Evolutionary conservation across 1,140 invertebrate genomes (phyloP), one percentile per base, ranked within the genome.

Genomic region (Anadara kagoshimensis): DNA sequence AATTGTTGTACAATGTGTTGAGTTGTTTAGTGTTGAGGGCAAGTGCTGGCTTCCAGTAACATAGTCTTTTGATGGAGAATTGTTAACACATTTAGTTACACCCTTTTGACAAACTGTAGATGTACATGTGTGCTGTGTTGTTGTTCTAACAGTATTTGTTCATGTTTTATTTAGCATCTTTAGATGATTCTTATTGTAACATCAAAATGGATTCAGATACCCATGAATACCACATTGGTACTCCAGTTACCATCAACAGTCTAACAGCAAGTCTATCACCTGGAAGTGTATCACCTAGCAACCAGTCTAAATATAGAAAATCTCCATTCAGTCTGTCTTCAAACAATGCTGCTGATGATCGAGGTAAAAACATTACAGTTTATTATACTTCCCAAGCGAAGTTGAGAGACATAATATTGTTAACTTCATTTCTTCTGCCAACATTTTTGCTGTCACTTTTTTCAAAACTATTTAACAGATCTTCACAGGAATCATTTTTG

Each of bases 161-260:
- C 7, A 3, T 36, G 29, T 36, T 36, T 51, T 12, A 66, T 66
- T 5, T 29, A 75, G 73, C 29, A 44, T 81, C 76, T n/a, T 47
- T 67, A 22, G 85, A 87, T 69, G 86, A 87, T n/a, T 75, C 77
- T 1, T 87, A 80, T 64, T 73, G 85, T 63, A 85, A 85, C n/a
- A 86, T 87, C 45, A 89, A 86, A 70, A 85, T 83, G 69, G 85
- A 88, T 68, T 54, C 56, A 11, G 41, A 41, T 14, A 87, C 83
- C 20, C 67, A 87, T 14, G 86, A 89, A 72, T 87, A 86, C 69
- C 83, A 66, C 12, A 87, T 89, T 68, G 88, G 88, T n/a, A 86
- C 88, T 14, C 86, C 87, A 24, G 79, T 88, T 26, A 78, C 72
- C 62, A 22, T 83, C 0, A 26, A 54, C 1, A 72, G 51, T 22